Percentiles rank a stretch among this genome's conserved stretches.
Evolutionary conservation across 2,113 vertebrate species (phyloP).

Genomic region (Monarcha castaneiventris): DNA sequence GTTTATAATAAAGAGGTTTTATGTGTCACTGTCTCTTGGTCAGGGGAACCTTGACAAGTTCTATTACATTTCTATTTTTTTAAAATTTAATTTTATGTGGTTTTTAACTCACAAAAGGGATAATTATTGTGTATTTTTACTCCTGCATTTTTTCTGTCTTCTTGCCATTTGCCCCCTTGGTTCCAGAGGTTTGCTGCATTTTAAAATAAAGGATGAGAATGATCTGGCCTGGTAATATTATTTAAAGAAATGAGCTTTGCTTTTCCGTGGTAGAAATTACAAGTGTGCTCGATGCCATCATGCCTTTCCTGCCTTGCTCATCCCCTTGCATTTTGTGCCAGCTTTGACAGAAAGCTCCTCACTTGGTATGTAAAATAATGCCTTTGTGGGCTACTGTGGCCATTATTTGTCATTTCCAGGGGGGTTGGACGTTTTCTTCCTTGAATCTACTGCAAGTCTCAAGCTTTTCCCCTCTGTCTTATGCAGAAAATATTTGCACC

Average conservation of each 20-base stretch:
- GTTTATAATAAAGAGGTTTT: not conserved
- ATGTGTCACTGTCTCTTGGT: not conserved
- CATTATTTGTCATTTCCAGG: not conserved
- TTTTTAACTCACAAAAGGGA: not conserved
- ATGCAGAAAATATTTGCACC: not conserved
- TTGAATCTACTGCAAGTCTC: not conserved
- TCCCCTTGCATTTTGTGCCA: not conserved
- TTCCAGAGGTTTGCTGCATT: not conserved
- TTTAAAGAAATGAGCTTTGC: not conserved
- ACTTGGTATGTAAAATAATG: not conserved
- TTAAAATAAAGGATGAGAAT: not conserved
- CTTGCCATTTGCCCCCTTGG: not conserved
- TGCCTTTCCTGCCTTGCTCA: not conserved
- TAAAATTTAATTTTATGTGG: not conserved
- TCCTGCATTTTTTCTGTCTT: not conserved
- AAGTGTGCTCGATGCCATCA: not conserved
- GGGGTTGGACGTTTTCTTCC: not conserved
- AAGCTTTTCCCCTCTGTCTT: not conserved
- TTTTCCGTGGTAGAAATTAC: not conserved
- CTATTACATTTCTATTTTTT: not conserved
- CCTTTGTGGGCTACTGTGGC: not conserved
- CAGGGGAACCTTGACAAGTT: not conserved
- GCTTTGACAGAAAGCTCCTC: not conserved
- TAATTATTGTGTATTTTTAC: not conserved
- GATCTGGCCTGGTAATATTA: not conserved